These are phyloP conservation scores for Nemotelus pantherinus DNA, from an alignment of 2,888 invertebrate species.

Conservation along the genomic window DNA sequence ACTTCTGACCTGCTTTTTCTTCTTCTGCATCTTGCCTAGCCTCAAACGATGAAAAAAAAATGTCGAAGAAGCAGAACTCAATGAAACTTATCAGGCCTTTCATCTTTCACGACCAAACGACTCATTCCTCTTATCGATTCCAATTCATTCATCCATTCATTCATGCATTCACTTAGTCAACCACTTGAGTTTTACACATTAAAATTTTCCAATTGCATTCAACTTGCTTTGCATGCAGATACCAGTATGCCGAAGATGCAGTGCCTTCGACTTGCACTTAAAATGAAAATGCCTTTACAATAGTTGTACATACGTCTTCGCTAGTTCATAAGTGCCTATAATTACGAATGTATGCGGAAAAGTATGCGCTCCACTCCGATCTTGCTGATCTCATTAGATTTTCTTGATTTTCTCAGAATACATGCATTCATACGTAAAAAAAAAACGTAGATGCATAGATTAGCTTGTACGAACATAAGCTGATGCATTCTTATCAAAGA, in stretches of 20 bases:
- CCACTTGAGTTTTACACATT: neutral
- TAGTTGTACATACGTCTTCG: too few relatives aligned
- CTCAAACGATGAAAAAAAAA: too few relatives aligned
- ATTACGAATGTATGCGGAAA: constrained; percentile 12
- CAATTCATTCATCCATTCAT: neutral
- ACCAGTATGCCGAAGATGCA: too few relatives aligned
- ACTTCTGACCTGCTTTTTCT: too few relatives aligned
- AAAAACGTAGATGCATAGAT: too few relatives aligned
- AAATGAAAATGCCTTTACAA: too few relatives aligned
- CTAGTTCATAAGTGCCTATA: neutral
- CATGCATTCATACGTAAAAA: neutral
- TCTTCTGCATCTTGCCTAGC: too few relatives aligned
- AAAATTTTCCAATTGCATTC: too few relatives aligned
- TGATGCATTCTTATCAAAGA: neutral
- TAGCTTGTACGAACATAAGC: neutral
- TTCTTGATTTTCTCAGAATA: too few relatives aligned
- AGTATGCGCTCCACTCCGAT: neutral
- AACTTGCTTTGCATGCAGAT: too few relatives aligned
- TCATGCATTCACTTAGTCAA: neutral
- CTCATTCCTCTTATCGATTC: neutral
- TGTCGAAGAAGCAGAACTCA: neutral
- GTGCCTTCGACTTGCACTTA: too few relatives aligned
- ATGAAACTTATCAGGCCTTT: constrained; percentile 9
- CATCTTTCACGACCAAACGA: neutral
- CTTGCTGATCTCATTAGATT: constrained; percentile 4